Evolutionary conservation across 1,140 invertebrate genomes (phyloP), one percentile per base, ranked within the genome.

Genomic region (Ladona fulva): DNA sequence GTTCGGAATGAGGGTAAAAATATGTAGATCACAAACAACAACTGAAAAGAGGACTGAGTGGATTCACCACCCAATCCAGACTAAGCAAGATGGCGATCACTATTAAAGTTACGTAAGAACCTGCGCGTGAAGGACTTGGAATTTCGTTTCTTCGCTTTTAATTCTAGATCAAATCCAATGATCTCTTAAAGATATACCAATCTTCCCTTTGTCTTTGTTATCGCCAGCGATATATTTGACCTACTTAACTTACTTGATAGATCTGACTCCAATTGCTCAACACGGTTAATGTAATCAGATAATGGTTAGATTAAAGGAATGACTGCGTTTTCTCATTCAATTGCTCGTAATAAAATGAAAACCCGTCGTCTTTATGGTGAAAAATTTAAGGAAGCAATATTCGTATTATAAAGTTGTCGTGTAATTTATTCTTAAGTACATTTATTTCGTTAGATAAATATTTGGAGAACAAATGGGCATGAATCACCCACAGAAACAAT

Each of bases 21-120:
- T 66, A 66, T 66, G 16, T 19, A 22, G 52, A 66, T 66, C 16
- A 66, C 52, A 66, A 66, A 66, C 52, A 66, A 66, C 52, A 66
- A 66, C 14, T 66, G 52, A 16, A 66, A 16, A 66, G n/a, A 66
- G 52, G 52, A 66, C 52, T 66, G 52, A 66, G 52, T 66, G 52
- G 52, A 66, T 66, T 66, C 52, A 66, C 52, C 52, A 66, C 52
- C 52, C 52, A 66, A 66, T 66, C 52, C 52, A 66, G 52, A 66
- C 52, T 66, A 66, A 66, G 52, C 52, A 66, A 66, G 52, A 66
- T 66, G 52, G 52, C 52, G 52, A 66, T 6, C 52, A 66, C 52
- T 66, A 66, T 66, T 66, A 66, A 66, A 66, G 52, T 66, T 66
- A 66, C 52, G 52, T 66, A 66, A 66, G 52, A 66, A 66, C 52